Evolutionary conservation across 1,140 invertebrate species (phyloP).

Genomic region (Heliothis virescens): DNA sequence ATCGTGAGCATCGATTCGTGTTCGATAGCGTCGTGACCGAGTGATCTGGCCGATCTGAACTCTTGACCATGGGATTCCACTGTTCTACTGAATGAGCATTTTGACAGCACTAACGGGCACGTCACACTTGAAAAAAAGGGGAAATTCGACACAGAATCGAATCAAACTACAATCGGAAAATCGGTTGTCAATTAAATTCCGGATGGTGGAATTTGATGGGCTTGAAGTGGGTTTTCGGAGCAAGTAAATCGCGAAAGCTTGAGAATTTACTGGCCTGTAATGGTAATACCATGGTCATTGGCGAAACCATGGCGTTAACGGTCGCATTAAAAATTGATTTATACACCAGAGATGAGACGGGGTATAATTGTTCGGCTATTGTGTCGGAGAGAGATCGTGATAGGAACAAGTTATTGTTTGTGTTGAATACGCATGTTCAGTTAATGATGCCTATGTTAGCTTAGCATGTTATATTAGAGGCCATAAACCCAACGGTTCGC

Average conservation of each 20-base stretch:
- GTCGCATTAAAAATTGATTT: conserved; percentile 32
- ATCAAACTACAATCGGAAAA: conserved; percentile 25
- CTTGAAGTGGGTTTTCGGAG: conserved; percentile 37
- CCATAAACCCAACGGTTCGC: too few species aligned
- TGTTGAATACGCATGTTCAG: neutral
- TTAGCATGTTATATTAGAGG: neutral
- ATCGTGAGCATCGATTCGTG: conserved; percentile 59
- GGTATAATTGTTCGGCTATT: conserved; percentile 32
- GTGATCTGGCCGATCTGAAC: conserved; percentile 41
- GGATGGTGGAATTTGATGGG: neutral
- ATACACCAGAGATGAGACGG: neutral
- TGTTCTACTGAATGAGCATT: conserved; percentile 31
- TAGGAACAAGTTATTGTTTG: conserved; percentile 1
- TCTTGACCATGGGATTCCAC: conserved; percentile 44
- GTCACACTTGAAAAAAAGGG: conserved; percentile 34
- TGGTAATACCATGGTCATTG: conserved; percentile 21
- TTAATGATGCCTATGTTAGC: conserved; percentile 12
- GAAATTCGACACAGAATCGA: conserved; percentile 36
- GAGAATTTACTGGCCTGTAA: conserved; percentile 7
- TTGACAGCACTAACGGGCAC: conserved; percentile 51
- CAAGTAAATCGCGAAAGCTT: conserved; percentile 42
- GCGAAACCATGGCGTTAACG: conserved; percentile 16
- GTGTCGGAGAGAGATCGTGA: conserved; percentile 24
- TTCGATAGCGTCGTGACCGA: conserved; percentile 54
- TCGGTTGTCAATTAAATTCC: conserved; percentile 13